Base-by-base conservation (phyloP, 2,113 vertebrate species). In the Fulica atra region DNA sequence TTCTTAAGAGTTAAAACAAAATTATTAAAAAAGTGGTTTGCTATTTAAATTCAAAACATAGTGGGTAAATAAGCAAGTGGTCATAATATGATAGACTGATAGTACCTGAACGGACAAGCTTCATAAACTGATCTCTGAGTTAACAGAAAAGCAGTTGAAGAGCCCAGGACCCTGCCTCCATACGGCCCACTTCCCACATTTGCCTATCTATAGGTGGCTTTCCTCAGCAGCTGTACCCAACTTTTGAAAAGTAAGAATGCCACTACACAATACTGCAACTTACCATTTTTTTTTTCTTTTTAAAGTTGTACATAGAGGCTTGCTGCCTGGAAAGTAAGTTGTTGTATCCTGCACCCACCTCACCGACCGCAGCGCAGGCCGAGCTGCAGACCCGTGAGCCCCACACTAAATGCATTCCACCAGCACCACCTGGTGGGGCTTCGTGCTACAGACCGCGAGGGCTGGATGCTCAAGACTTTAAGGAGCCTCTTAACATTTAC, bases 391-490 rank as follows among this genome's bases (percentile, higher is more conserved):
- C 13, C 19, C 2, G 16, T 13, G 15, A 66, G 71, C 18, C 2
- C 24, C 42, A 36, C 14, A 56, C 38, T 31, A 97, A 93, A 68
- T 57, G 13, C 63, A 92, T 95, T 96, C 92, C 95, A 94, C 94
- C 59, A 95, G 97, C 97, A 95, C 98, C 98, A 98, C 93, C 98
- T 98, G 97, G 92, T 98, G 98, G 98, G 40, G 71, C 57, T 93
- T 73, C 29, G 26, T 92, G 81, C 70, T 14, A 21, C 7, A 84
- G n/a, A 84, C 10, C 42, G 13, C 3, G 7, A 1, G 8, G 12
- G 10, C 26, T 33, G 10, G 4, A 51, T 3, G 9, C 33, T 5
- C 17, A 76, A 69, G n/a, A 7, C 38, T 13, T 69, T 2, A 28
- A 48, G 24, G 8, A 56, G 13, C 8, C 36, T 81, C 74, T 60